Percentiles rank a stretch among this genome's conserved stretches.
These are phyloP conservation scores for Girardinichthys multiradiatus DNA, from an alignment of 2,113 vertebrate genomes.

Conservation along the genomic window DNA sequence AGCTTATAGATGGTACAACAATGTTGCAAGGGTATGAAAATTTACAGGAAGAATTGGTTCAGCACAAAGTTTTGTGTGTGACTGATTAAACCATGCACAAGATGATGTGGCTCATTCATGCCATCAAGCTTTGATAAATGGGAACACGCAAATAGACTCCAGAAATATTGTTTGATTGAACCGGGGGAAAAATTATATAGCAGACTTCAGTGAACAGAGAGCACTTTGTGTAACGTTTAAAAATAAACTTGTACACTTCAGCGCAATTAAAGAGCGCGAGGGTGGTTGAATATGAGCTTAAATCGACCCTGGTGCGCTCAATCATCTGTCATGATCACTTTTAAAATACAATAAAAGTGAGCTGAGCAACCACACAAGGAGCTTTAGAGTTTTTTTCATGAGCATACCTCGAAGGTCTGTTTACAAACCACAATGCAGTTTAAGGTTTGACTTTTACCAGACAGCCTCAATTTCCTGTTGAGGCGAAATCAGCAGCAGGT, in stretches of 20 bases:
- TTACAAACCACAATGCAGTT: conserved; percentile 42
- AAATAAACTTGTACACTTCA: not conserved
- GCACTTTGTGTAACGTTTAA: too few species aligned
- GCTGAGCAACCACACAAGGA: not conserved
- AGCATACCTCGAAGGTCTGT: conserved; percentile 42
- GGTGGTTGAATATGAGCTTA: not conserved
- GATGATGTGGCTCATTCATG: not conserved
- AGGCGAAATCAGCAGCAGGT: conserved; percentile 35
- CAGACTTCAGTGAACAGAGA: not conserved
- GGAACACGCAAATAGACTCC: not conserved
- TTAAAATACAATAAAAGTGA: not conserved
- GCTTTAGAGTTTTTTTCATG: conserved; percentile 24
- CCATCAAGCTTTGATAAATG: not conserved
- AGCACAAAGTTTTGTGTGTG: too few species aligned
- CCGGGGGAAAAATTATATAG: not conserved
- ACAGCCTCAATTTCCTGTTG: conserved; percentile 52
- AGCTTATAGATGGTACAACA: not conserved
- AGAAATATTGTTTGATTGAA: not conserved
- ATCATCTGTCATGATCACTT: not conserved
- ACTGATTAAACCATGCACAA: not conserved
- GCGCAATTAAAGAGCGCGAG: conserved; percentile 9
- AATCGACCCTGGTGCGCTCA: not conserved
- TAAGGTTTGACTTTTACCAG: conserved; percentile 47
- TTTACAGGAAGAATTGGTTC: not conserved
- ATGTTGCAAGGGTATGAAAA: not conserved